Conservation (phyloP, 2,888 invertebrate species). For the Eupeodes luniger region DNA sequence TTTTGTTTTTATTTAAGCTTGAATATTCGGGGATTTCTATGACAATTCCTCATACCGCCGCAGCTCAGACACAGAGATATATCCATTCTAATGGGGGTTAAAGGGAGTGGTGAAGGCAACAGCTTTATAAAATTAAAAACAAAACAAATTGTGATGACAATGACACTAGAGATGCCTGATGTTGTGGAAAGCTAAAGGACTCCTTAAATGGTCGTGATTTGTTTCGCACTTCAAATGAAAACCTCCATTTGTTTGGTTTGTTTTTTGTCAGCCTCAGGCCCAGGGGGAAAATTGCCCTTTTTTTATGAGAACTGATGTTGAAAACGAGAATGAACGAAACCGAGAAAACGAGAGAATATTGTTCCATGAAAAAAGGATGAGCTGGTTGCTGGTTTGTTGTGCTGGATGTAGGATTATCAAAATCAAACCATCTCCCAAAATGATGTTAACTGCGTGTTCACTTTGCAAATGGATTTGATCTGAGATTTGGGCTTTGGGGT, state of each 20-base stretch:
- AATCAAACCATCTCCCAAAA: constrained; percentile 2
- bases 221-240: constrained; percentile 42
- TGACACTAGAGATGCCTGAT: constrained; percentile 16
- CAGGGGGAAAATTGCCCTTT: constrained; percentile 9
- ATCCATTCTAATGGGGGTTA: no score
- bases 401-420: constrained; percentile 12
- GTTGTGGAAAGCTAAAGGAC: constrained; percentile 17
- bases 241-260: constrained; percentile 36
- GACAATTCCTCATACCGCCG: not conserved
- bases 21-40: not conserved
- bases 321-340: no score
- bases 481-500: not conserved
- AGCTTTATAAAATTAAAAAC: not conserved
- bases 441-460: not conserved
- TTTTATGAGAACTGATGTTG: constrained; percentile 3
- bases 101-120: no score
- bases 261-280: not conserved
- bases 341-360: not conserved
- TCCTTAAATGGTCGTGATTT: constrained; percentile 20
- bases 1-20: not conserved
- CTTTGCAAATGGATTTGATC: constrained; percentile 17
- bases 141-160: not conserved
- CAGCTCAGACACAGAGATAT: no score
- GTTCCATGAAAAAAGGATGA: not conserved
- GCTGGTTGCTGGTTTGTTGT: no score